Conservation (phyloP, 92 coral and sea anemone species). For the Actinernus sp. region DNA sequence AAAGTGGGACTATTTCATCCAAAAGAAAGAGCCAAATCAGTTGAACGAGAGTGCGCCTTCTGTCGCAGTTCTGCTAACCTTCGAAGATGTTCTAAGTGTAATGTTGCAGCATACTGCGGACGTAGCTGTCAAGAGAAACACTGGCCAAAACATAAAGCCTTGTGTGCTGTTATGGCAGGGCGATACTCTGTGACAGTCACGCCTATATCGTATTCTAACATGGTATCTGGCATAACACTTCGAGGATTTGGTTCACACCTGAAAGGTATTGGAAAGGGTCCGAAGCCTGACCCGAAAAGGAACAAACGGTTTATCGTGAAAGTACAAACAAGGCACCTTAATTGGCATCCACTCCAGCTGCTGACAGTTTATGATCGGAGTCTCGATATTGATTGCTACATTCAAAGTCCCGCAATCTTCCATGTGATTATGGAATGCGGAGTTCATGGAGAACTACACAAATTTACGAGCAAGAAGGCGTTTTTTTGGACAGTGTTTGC, state of each 20-base stretch:
- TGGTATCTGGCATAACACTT: neutral
- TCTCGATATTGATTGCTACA: slow-evolving; percentile 15
- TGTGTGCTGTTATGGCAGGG: slow-evolving; percentile 44
- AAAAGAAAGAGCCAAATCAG: slow-evolving; percentile 5
- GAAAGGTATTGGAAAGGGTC: slow-evolving; percentile 62
- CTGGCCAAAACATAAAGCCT: slow-evolving; percentile 47
- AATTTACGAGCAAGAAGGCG: slow-evolving; percentile 73
- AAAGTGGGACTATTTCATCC: slow-evolving; percentile 66
- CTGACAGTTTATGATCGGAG: slow-evolving; percentile 53
- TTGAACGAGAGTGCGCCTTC: slow-evolving; percentile 47
- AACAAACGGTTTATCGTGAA: slow-evolving; percentile 64
- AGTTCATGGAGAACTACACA: slow-evolving; percentile 42
- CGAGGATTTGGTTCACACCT: slow-evolving; percentile 55
- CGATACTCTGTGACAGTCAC: slow-evolving; percentile 53
- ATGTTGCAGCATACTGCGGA: slow-evolving; percentile 67
- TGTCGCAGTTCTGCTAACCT: slow-evolving; percentile 42
- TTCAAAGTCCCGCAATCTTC: slow-evolving; percentile 73
- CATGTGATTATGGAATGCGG: slow-evolving; percentile 81
- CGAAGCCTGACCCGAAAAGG: slow-evolving; percentile 50
- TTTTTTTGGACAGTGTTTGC: slow-evolving; percentile 64
- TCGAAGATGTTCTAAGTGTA: slow-evolving; percentile 49
- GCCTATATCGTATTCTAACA: neutral
- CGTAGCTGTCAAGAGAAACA: slow-evolving; percentile 54
- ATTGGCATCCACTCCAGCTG: slow-evolving; percentile 64
- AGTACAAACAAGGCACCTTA: slow-evolving; percentile 40